These are phyloP conservation scores for Laticauda colubrina DNA, from an alignment of 2,113 vertebrate genomes.

Conservation along the genomic window DNA sequence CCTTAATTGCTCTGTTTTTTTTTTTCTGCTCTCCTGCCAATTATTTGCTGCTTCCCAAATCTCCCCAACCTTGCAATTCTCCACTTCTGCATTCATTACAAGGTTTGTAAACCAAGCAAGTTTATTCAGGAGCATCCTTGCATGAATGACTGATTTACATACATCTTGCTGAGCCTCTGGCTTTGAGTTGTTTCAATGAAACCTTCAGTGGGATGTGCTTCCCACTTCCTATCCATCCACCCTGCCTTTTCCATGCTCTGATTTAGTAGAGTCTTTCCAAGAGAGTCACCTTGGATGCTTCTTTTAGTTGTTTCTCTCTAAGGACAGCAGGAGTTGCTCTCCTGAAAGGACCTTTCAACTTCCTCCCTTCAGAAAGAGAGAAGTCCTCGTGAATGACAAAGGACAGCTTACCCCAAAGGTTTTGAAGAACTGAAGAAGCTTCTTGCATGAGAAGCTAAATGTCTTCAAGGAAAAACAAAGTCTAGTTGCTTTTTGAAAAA, in stretches of 20 bases:
- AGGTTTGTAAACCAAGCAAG: not conserved
- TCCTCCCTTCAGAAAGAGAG: conserved; percentile 1
- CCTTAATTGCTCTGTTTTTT: not conserved
- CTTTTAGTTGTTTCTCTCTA: conserved; percentile 4
- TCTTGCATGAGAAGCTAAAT: too few species aligned
- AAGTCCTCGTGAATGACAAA: conserved; percentile 27
- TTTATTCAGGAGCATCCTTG: not conserved
- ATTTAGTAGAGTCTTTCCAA: not conserved
- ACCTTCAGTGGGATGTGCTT: not conserved
- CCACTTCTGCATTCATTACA: not conserved
- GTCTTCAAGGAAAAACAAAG: too few species aligned
- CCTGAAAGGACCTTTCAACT: conserved; percentile 36
- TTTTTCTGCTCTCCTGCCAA: not conserved
- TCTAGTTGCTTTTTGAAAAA: too few species aligned
- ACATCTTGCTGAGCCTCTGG: not conserved
- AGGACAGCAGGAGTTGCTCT: conserved; percentile 36
- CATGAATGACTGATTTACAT: not conserved
- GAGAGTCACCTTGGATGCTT: not conserved
- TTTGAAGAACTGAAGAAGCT: too few species aligned
- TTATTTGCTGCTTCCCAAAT: not conserved
- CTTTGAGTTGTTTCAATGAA: not conserved
- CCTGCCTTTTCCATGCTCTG: rapidly evolving
- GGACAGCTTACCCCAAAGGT: not conserved
- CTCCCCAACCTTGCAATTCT: not conserved
- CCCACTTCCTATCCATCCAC: not conserved